Conservation (phyloP, 2,113 vertebrate species). For the Candoia aspera region DNA sequence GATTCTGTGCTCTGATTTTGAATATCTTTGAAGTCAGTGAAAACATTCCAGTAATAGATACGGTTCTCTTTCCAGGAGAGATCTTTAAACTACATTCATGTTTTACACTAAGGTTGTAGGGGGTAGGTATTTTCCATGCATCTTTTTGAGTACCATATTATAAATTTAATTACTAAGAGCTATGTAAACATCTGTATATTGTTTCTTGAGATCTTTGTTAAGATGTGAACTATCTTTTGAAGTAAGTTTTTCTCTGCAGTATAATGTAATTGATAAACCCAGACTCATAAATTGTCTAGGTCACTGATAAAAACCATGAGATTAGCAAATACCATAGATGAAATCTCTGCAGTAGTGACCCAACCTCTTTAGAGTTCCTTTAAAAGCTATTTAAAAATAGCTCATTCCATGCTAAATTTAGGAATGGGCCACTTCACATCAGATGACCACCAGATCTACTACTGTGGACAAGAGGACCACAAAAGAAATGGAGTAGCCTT, state of each 20-base stretch:
- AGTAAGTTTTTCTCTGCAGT: not conserved
- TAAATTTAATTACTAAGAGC: not conserved
- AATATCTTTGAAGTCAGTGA: not conserved
- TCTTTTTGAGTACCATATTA: not conserved
- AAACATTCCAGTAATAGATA: not conserved
- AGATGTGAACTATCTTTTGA: not conserved
- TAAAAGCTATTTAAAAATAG: not conserved
- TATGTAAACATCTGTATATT: not conserved
- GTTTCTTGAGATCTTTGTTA: not conserved
- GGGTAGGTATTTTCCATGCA: not conserved
- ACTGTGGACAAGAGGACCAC: too few species aligned
- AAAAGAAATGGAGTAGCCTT: too few species aligned
- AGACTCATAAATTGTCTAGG: not conserved
- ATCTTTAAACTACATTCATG: not conserved
- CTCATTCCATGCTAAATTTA: not conserved
- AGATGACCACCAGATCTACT: too few species aligned
- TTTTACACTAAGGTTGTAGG: too few species aligned
- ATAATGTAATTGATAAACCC: not conserved
- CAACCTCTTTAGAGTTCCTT: not conserved
- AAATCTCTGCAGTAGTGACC: not conserved
- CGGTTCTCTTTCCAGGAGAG: not conserved
- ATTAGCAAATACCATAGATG: not conserved
- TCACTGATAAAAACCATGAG: not conserved
- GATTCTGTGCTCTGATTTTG: not conserved
- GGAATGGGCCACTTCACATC: too few species aligned